Evolutionary conservation across 2,888 invertebrate genomes (phyloP).

Genomic region (Eristalis arbustorum): DNA sequence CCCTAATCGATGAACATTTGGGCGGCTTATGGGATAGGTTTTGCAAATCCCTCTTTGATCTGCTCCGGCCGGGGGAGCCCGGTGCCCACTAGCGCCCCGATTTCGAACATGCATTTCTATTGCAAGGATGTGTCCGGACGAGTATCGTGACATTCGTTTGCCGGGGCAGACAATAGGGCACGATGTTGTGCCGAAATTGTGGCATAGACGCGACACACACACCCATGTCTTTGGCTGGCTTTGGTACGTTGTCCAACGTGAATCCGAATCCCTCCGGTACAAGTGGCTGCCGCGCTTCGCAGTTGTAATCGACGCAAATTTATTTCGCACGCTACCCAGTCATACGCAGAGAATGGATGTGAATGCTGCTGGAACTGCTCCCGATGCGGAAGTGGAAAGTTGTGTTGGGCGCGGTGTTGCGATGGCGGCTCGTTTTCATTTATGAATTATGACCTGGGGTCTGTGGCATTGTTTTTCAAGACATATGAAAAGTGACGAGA

Average conservation of each 20-base stretch:
- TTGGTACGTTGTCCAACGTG: slow-evolving; percentile 6
- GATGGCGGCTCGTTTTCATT: neutral
- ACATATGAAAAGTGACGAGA: too few relatives aligned
- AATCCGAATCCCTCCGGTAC: slow-evolving; percentile 33
- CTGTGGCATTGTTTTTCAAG: too few relatives aligned
- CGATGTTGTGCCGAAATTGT: slow-evolving; percentile 62
- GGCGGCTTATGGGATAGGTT: slow-evolving; percentile 39
- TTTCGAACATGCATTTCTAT: slow-evolving; percentile 24
- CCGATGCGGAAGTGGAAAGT: neutral
- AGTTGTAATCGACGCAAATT: slow-evolving; percentile 54
- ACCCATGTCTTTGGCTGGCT: slow-evolving; percentile 19
- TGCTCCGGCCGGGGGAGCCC: slow-evolving; percentile 22
- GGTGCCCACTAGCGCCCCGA: slow-evolving; percentile 39
- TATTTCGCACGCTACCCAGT: slow-evolving; percentile 55
- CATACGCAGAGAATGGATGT: slow-evolving; percentile 28
- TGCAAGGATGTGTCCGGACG: slow-evolving; percentile 15
- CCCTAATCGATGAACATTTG: slow-evolving; percentile 59
- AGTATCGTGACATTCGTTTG: slow-evolving; percentile 57
- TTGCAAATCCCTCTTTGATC: slow-evolving; percentile 62
- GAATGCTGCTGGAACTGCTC: neutral
- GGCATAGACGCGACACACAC: slow-evolving; percentile 45
- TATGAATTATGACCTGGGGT: neutral
- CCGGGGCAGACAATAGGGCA: slow-evolving; percentile 50
- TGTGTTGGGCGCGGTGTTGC: neutral
- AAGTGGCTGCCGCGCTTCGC: slow-evolving; percentile 7